These are phyloP conservation scores for Pseudococcus jackbeardsleyi DNA, from an alignment of 2,888 invertebrate species.

Conservation along the genomic window DNA sequence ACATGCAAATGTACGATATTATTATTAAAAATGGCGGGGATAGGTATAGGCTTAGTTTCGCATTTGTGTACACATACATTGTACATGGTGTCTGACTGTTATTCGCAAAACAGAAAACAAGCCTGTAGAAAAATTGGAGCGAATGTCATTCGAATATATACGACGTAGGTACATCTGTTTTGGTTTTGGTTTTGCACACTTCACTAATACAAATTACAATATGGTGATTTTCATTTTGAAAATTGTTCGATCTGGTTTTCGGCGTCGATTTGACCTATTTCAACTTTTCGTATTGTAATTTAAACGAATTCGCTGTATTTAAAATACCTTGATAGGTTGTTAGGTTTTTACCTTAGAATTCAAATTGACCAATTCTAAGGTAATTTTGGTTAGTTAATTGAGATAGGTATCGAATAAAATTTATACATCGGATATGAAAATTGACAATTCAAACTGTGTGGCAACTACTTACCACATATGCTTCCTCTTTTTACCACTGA, in stretches of 20 bases:
- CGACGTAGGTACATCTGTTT: neutral
- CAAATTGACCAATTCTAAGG: no score
- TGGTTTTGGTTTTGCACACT: neutral
- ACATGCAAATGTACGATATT: constrained; percentile 42
- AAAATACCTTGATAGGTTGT: neutral
- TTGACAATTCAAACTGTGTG: neutral
- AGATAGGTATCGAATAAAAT: neutral
- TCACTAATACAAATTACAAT: neutral
- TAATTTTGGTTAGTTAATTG: neutral
- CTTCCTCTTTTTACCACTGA: neutral
- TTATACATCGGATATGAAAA: neutral
- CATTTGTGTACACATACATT: constrained; percentile 34
- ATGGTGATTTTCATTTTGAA: neutral
- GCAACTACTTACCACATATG: neutral
- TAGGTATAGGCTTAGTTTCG: neutral
- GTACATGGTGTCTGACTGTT: neutral
- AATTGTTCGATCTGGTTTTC: neutral
- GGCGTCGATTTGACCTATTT: neutral
- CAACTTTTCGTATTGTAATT: neutral
- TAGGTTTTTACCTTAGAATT: no score
- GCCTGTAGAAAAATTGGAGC: constrained; percentile 1
- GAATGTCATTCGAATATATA: neutral
- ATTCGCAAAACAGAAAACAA: neutral
- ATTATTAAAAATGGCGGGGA: neutral
- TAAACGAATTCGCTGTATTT: neutral